Base-by-base conservation (phyloP, 2,797 vertebrate genomes). In the Eidolon dupreanum region DNA sequence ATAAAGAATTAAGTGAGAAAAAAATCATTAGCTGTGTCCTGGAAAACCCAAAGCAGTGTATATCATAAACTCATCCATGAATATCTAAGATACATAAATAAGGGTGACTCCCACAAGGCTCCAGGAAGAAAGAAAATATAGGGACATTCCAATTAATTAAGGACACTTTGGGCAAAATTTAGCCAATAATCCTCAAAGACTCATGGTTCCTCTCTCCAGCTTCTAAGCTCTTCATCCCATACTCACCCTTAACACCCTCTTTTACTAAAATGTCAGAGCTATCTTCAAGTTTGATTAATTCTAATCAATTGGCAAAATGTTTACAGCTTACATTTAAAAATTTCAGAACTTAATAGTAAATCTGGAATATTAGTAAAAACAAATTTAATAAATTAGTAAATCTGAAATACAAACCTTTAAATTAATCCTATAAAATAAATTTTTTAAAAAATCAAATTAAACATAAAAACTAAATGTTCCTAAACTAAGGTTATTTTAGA, bases 381-480 rank as follows among this genome's bases (percentile, higher is more conserved):
- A 91, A 71, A 83, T 85, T n/a, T 86, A 41, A 20, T 82, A 88
- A 71, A 73, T 57, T 17, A 92, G 55, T 63, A 93, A 79, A 63
- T 81, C 28, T 33, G 22, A 55, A 93, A 90, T 87, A 38, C 1
- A 71, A 17, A 38, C 13, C 13, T 65, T 95, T 78, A 85, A 84
- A 82, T 77, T 61, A 78, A 91, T 41, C 61, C 46, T 57, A 77
- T 4, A 74, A 92, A 91, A 82, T 55, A 26, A 68, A 77, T 53
- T 93, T 51, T 84, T 79, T 2, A 15, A 81, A 74, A 85, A 46
- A 55, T 73, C n/a, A 74, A 93, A 89, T 61, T 70, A 85, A 92
- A 77, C 55, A 78, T 41, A 85, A 86, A 92, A 95, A 55, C 74
- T 22, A 66, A 71, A 90, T 90, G 31, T 90, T 84, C 43, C 85